Base-by-base conservation (phyloP, 2,888 invertebrate species). In the Eupsilia transversa region DNA sequence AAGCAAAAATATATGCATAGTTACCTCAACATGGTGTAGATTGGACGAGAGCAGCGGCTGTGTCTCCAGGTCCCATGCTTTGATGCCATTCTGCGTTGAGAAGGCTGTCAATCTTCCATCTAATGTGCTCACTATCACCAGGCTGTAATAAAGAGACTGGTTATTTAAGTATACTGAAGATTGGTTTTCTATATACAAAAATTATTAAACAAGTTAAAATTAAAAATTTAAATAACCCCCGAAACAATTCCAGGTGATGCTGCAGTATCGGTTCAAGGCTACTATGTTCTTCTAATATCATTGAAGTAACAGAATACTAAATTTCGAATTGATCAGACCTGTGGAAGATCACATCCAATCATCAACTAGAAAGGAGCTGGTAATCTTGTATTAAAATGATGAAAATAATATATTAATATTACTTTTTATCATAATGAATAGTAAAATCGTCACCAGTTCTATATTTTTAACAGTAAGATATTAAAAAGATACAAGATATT, bases 71-170 rank as follows among this genome's bases (percentile, higher is more conserved):
- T 97, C 97, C 99, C 99, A 99, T 71, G 97, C 95, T 84, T 98
- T 94, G 75, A 96, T 94, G 3, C 98, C 98, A 82, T 97, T 97
- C 80, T 97, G 95, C 20, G 98, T 97, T 90, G 98, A 98, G 84
- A 99, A 96, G 6, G 99, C 98, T 38, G 98, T 98, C 72, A 99
- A 91, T 88, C 97, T 97, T 20, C 99, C 99, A 97, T 99, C 99
- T 80, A 99, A 96, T 5, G 99, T 99, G 90, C 99, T 98, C 56
- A 99, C 98, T 89, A 99, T 97, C 72, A 99, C 96, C 83, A 98
- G 96, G 89, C 98, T 98, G 70, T 3, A 54, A 54, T 0, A 67
- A 80, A 46, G 23, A 77, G 5, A 17, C 14, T 30, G 33, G 30
- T 60, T 1, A 56, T 52, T n/a, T 17, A 67, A 3, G 0, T n/a